Base-by-base conservation (phyloP, 2,797 vertebrate species). In the Lycodopsis pacificus region DNA sequence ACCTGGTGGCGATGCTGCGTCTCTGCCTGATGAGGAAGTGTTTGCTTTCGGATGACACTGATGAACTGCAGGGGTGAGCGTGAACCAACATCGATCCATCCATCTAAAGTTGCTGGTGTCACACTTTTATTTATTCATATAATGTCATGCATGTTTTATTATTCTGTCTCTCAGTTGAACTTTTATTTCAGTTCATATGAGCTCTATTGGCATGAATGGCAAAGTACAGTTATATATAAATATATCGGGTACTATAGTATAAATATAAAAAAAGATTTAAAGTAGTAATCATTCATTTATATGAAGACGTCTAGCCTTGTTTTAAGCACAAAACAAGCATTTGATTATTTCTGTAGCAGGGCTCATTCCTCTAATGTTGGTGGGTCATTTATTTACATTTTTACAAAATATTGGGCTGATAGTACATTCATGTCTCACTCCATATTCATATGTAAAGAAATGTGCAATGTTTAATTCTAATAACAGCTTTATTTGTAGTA, bases 31-130 rank as follows among this genome's bases (percentile, higher is more conserved):
- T 95, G 77, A 89, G 91, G 77, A 89, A 89, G 77, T 95, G 94
- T 62, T 62, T 89, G 46, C 80, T 93, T 61, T 72, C 93, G 0
- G 94, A 94, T 0, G 87, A 94, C 54, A 93, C 91, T 1, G 94
- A 96, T 64, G 95, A 96, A 44, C 92, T 96, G 67, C 94, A 95
- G 79, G 93, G 95, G 95, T 96, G 85, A 94, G 88, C n/a, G 30
- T 49, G 27, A 61, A 19, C 36, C 4, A 27, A 8, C 51, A n/a
- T 51, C 20, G 3, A n/a, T 27, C 15, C 57, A 8, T 25, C 27
- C 17, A 58, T 49, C 40, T 58, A 14, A 58, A 49, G 17, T 27
- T 19, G 13, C 36, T 17, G 25, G 32, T 1, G 22, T 56, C 1
- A 12, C 20, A 64, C 20, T 44, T 19, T 13, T 25, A 20, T 20